phyloP scores from a whole-genome alignment of 2,113 vertebrate species.

The Mirounga angustirostris region DNA sequence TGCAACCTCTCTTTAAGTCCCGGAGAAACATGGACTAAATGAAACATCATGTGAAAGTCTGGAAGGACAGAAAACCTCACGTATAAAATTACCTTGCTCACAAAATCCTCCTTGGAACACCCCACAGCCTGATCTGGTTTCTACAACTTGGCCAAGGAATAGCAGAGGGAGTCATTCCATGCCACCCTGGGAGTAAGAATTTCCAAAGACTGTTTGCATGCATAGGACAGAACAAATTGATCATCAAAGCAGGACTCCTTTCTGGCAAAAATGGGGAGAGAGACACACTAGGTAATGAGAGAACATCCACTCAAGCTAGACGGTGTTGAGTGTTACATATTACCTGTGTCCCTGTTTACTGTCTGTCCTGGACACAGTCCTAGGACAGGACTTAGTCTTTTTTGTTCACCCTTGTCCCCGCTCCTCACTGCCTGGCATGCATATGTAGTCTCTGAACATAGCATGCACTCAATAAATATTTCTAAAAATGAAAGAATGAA shows the following conservation, averaged over 20 bases:
- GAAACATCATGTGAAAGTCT: not conserved
- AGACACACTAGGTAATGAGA: not conserved
- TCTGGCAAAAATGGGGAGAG: not conserved
- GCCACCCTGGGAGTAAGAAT: not conserved
- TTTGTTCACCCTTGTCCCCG: not conserved
- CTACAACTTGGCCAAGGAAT: not conserved
- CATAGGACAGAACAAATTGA: not conserved
- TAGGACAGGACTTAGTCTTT: not conserved
- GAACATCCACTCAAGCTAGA: not conserved
- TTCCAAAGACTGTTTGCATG: not conserved
- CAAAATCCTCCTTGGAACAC: not conserved
- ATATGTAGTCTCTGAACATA: not conserved
- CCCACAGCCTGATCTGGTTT: not conserved
- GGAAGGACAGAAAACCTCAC: not conserved
- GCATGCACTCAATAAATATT: not conserved
- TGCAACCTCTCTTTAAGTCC: not conserved
- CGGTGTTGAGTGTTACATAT: not conserved
- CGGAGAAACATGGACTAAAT: not conserved
- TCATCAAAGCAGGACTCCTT: not conserved
- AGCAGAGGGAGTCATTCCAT: not conserved
- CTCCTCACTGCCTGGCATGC: not conserved
- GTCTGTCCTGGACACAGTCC: not conserved
- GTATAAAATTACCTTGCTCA: not conserved
- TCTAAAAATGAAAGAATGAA: conserved; percentile 59
- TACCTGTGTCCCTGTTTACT: not conserved